Base-by-base conservation (phyloP, 2,113 vertebrate genomes). In the Acinonyx jubatus region DNA sequence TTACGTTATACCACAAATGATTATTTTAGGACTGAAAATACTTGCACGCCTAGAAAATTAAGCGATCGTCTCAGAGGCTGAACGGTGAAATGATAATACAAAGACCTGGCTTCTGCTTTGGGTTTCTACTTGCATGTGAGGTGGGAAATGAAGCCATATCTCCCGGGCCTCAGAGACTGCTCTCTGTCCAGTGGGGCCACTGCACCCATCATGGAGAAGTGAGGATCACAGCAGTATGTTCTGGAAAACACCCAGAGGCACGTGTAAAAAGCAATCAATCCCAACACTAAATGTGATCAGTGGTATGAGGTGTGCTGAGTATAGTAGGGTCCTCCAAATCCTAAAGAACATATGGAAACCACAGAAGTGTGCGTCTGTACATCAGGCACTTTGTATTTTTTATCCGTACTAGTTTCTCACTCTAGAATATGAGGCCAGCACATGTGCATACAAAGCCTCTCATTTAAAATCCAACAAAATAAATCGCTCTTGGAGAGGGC, bases 341-440 rank as follows among this genome's bases (percentile, higher is more conserved):
- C 68, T 27, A 7, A 9, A 48, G 73, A 25, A 23, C 80, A 50
- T 0, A 4, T 0, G 8, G 45, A 57, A 23, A 68, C 63, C 85
- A 57, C 13, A 13, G 29, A n/a, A 29, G 2, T 48, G 31, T 41
- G 63, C 0, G 0, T 4, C 10, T 2, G 2, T 6, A 25, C 2
- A 15, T 2, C 21, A 96, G 93, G 96, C 97, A 97, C 93, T 86
- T 87, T 8, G 74, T 29, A 18, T 21, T 48, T 38, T 31, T 48
- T 29, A 73, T 31, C 65, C 48, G 18, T 19, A 11, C 29, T 55
- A 52, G 78, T 48, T 78, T 68, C 80, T 69, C 3, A 12, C 73
- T 65, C 50, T 21, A 0, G 1, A 13, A 66, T 4, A 41, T 0
- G 45, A 91, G 66, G 36, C n/a, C 2, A 29, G 48, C 71, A 61